Evolutionary conservation across 2,797 vertebrate species (phyloP), one percentile per base, ranked within the genome.

Genomic region (Melanotaenia maccullochi): DNA sequence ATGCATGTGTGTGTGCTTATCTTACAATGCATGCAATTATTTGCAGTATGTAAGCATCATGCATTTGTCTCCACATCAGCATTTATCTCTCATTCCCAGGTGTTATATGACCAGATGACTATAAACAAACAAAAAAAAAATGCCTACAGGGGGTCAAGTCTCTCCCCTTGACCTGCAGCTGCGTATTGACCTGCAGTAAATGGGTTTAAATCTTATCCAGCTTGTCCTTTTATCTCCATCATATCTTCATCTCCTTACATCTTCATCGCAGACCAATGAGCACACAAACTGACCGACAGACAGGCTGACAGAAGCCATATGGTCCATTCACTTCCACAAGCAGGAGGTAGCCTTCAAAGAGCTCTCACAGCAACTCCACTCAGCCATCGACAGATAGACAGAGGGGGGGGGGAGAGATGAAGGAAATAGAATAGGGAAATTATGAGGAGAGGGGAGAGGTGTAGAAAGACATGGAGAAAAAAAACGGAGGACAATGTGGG

Each of bases 341-440:
- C 82, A 78, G 89, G 88, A 92, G 91, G 88, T 89, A 85, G 79
- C 73, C 87, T 89, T 92, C 89, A 91, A 93, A 92, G 85, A 82
- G 76, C 82, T 79, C 71, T 82, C 82, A 71, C 71, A 68, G 76
- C 68, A 85, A 71, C 78, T 87, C 84, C 78, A 82, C 79, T 86
- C 86, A 86, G 79, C 78, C 86, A 71, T 73, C 75, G 80, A 71
- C 32, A 59, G 79, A 75, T 24, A 78, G 73, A 78, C 40, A 7
- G 32, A 65, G 68, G 60, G 56, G 40, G 40, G 83, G 60, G 33
- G 68, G 79, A 24, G 47, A 59, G 73, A 79, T 76, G 65, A 72
- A 77, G 60, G 60, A 44, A 52, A 72, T 9, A 63, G 60, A 60
- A 64, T 40, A 59, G 25, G 60, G 60, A 78, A 75, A 90, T 89